Base-by-base conservation (phyloP, 1,140 invertebrate species). In the Sycobia sp. region DNA sequence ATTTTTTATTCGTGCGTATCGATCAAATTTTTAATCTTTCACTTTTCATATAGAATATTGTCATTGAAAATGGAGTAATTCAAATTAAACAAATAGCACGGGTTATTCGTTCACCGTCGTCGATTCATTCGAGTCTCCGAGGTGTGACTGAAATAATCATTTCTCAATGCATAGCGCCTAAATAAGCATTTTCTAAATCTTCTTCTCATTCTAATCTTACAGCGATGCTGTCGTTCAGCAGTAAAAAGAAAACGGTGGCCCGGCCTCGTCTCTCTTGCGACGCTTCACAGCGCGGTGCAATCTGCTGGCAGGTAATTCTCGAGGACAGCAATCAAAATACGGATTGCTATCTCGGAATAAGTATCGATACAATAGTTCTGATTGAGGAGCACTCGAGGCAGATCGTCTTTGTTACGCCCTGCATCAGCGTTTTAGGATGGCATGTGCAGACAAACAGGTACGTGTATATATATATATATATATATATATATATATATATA, bases 341-440 rank as follows among this genome's bases (percentile, higher is more conserved):
- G 3, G 91, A 95, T 64, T 94, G 92, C 74, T 89, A 94, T 62
- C 82, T 97, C 56, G 95, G 91, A 0, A 89, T 98, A 57, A 95
- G 93, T 18, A 85, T 89, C 11, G 94, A 97, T 72, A 91, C 89
- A 1, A 82, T 97, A 44, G 93, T 96, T 22, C 79, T 97, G 11
- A 86, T 97, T 41, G 94, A 97, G 77, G 90, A 94, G 72, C 85
- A 82, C 53, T 89, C 90, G 0, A 85, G 91, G 55, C 91, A 94
- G 76, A 91, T 94, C 23, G 87, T 97, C 10, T 94, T 96, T 69
- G 92, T 93, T 11, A 86, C 93, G 16, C 92, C 94, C 0, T 94
- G 91, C 69, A 87, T 87, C 68, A 88, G 89, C 23, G 86, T 98
- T 47, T 85, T 98, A 16, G 91, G 90, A n/a, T 93, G 91, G 91